A percentile compares a stretch with the other conserved stretches of the same genome.
These are phyloP conservation scores for Ectropis grisescens DNA, from an alignment of 1,140 invertebrate species.

Conservation along the genomic window DNA sequence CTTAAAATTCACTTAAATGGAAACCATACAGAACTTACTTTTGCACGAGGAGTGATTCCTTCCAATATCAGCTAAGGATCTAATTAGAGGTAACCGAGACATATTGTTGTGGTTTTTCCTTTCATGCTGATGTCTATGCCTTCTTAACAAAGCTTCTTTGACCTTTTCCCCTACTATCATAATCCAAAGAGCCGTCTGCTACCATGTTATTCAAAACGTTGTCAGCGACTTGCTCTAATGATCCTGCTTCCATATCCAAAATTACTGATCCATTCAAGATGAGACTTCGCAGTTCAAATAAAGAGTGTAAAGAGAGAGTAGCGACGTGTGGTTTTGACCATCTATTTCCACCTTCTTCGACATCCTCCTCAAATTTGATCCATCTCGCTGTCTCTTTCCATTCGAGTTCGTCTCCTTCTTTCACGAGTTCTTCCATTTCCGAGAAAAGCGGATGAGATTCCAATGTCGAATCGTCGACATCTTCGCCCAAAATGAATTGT, in stretches of 20 bases:
- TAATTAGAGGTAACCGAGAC: conserved; percentile 92
- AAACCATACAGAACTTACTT: conserved; percentile 76
- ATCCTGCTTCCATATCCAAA: conserved; percentile 90
- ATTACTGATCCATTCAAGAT: conserved; percentile 92
- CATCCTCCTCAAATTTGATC: conserved; percentile 97
- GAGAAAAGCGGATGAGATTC: conserved; percentile 92
- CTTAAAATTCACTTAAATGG: too few species aligned
- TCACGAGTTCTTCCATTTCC: conserved; percentile 94
- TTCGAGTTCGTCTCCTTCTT: conserved; percentile 89
- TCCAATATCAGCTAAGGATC: conserved; percentile 97
- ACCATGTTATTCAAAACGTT: conserved; percentile 94
- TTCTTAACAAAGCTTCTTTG: conserved; percentile 88
- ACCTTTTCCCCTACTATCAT: conserved; percentile 85
- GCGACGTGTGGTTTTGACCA: conserved; percentile 97
- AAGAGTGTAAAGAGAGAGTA: conserved; percentile 89
- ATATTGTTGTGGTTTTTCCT: conserved; percentile 82
- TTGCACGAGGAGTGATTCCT: conserved; percentile 95
- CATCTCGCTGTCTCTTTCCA: conserved; percentile 98
- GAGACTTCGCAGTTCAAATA: conserved; percentile 90
- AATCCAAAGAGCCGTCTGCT: conserved; percentile 80
- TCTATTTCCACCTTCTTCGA: conserved; percentile 93
- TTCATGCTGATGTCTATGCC: conserved; percentile 96
- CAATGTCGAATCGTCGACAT: conserved; percentile 86
- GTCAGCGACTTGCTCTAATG: conserved; percentile 90
- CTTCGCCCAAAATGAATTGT: conserved; percentile 96